Base-by-base conservation (phyloP, 1,140 invertebrate genomes). In the Dinoponera quadriceps region DNA sequence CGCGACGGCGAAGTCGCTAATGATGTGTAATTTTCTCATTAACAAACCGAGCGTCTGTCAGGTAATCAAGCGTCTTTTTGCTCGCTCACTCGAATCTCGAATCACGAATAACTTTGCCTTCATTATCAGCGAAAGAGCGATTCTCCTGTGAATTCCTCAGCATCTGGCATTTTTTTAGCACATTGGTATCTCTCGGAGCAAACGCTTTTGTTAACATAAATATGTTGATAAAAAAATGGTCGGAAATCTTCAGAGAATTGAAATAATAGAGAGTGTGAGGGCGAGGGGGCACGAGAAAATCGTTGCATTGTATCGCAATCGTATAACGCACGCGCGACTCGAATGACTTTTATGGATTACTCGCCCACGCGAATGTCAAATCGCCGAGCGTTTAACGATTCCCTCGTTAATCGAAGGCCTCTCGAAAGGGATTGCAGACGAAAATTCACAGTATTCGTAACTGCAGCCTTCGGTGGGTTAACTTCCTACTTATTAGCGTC, bases 401-500 rank as follows among this genome's bases (percentile, higher is more conserved):
- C 3, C 4, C 9, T 3, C 3, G 33, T 65, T 54, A 51, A 75
- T 63, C 16, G 2, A 20, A 22, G 14, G 48, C 18, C 44, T 75
- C 22, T 16, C 33, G 25, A 65, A 13, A 22, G 20, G n/a, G 27
- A 44, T n/a, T n/a, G n/a, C 25, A 3, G 33, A 77, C 20, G 29
- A n/a, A 51, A 33, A 55, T 25, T 11, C 65, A 55, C 59, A 16
- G 18, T n/a, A 65, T 22, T 44, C n/a, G 16, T 48, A 48, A 57
- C 57, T 55, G n/a, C 22, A 2, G 22, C 25, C 57, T 20, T 69
- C 48, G 71, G 65, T 80, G 54, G 65, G 65, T 80, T 80, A 80
- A 71, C 65, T 80, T 80, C 75, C 65, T 60, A 71, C 65, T 80
- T 80, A 80, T 80, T 80, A 80, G 57, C 65, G 57, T 71, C 65